These are phyloP conservation scores for Castor canadensis DNA, from an alignment of 2,113 vertebrate species.

Conservation along the genomic window DNA sequence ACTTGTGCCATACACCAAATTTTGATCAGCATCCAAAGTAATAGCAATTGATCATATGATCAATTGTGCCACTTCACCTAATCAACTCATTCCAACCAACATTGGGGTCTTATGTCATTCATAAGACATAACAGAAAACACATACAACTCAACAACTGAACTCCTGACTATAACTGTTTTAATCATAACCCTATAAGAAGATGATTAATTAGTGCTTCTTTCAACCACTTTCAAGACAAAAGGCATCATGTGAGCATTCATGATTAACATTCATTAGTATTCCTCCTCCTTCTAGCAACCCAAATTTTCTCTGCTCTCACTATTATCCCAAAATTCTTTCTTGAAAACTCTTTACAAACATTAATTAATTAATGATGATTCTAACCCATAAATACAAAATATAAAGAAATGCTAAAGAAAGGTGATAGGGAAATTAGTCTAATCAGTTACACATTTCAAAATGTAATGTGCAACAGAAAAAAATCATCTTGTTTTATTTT, in stretches of 20 bases:
- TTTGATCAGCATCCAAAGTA: not conserved
- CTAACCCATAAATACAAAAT: slow-evolving; percentile 26
- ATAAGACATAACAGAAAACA: not conserved
- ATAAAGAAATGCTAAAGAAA: slow-evolving; percentile 39
- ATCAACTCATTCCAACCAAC: not conserved
- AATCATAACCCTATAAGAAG: not conserved
- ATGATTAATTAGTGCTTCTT: slow-evolving; percentile 57
- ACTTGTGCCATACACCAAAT: not conserved
- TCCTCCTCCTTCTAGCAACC: not conserved
- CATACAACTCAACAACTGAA: not conserved
- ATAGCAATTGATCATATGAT: not conserved
- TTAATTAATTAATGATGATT: slow-evolving; percentile 59
- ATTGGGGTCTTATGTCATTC: not conserved
- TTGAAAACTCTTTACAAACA: slow-evolving; percentile 52
- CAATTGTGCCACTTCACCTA: not conserved
- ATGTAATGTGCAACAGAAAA: slow-evolving; percentile 4
- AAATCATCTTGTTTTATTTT: slow-evolving; percentile 9
- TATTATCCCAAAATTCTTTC: slow-evolving; percentile 47
- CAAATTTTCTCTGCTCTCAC: not conserved
- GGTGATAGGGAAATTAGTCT: slow-evolving; percentile 44
- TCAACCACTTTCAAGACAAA: slow-evolving; percentile 54
- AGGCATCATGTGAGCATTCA: not conserved
- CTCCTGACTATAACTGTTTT: slow-evolving; percentile 28
- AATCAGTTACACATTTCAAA: slow-evolving; percentile 50
- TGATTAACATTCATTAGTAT: slow-evolving; percentile 66